phyloP scores from a whole-genome alignment of 2,113 vertebrate genomes.

The Castor canadensis region DNA sequence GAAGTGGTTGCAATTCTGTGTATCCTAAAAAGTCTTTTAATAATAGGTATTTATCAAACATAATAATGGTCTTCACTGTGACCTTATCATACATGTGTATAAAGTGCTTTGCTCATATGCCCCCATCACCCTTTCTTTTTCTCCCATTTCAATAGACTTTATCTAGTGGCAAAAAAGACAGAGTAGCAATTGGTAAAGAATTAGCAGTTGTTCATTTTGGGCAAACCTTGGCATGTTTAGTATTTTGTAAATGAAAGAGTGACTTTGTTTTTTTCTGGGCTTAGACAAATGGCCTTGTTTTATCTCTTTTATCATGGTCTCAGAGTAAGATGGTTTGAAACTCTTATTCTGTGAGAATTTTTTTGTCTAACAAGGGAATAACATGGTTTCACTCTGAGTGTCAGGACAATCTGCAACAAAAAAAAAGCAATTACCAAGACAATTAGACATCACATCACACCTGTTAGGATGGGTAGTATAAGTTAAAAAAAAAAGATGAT shows the following conservation, averaged over 20 bases:
- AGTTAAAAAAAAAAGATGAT: background rate
- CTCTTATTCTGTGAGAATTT: background rate
- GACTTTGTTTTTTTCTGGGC: background rate
- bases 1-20: background rate
- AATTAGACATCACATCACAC: background rate
- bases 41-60: no score
- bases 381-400: background rate
- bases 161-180: background rate
- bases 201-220: background rate
- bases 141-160: background rate
- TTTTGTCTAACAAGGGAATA: background rate
- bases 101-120: no score
- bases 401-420: background rate
- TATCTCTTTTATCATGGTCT: background rate
- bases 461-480: background rate
- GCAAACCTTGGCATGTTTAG: background rate
- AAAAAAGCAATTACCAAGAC: background rate
- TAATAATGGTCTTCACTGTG: no score
- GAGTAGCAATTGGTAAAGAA: background rate
- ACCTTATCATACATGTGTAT: no score
- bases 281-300: background rate
- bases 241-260: background rate
- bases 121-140: no score
- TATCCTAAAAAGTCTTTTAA: no score
- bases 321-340: background rate